Base-by-base conservation (phyloP, 2,113 vertebrate species). In the Sander vitreus region DNA sequence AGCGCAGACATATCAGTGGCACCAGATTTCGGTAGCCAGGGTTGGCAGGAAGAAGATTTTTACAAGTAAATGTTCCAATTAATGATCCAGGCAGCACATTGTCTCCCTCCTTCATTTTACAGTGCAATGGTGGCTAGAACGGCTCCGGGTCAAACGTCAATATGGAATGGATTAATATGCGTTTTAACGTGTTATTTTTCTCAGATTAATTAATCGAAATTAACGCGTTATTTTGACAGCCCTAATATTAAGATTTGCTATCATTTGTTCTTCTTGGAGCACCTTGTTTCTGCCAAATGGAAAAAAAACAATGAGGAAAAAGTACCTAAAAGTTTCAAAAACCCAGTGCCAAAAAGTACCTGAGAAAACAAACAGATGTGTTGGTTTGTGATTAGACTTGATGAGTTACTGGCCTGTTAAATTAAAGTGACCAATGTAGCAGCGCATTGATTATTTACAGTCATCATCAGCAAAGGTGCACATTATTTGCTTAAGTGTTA, bases 401-500 rank as follows among this genome's bases (percentile, higher is more conserved):
- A 50, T 19, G 21, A n/a, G n/a, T 36, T 33, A 30, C 13, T 48
- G 19, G 2, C 15, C 15, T 66, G 1, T 58, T 57, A 13, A 48
- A 43, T 45, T 43, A 19, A 30, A 23, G 33, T 33, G 55, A 36
- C 27, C 55, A 47, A 65, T 6, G 39, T 1, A 7, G 12, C 27
- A 54, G 16, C 10, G 0, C 15, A 67, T 21, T 45, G 18, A 36
- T 53, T 66, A 70, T n/a, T 73, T 65, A 71, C 5, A 68, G 45
- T 54, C 19, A 67, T 4, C 33, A 51, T 47, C 70, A 80, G n/a
- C 6, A 25, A 25, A 80, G 25, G 50, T 78, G 25, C 27, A 74
- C 23, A 73, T 15, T 60, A 76, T 70, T 62, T 64, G 21, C 43
- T 62, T 2, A 66, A 55, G 43, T 58, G n/a, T 64, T 1, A 21